These are phyloP conservation scores for Speoplatyrhinus poulsoni DNA, from an alignment of 2,113 vertebrate species.

Conservation along the genomic window DNA sequence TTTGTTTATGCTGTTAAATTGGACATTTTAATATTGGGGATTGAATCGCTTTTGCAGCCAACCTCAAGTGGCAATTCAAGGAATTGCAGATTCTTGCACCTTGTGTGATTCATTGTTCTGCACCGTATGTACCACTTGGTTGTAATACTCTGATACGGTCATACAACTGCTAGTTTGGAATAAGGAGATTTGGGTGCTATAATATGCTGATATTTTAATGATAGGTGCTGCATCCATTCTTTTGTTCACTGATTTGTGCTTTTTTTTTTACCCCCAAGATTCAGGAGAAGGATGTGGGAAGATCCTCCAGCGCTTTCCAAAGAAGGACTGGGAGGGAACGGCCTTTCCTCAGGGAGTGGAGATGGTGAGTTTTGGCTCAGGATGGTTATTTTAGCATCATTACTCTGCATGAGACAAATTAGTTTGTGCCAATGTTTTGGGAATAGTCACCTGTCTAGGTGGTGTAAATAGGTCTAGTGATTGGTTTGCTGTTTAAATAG, in stretches of 20 bases:
- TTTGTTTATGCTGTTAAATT: no score
- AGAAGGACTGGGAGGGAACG: conserved; percentile 95
- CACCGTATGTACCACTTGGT: neutral
- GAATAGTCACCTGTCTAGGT: no score
- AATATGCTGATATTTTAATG: neutral
- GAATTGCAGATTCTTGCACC: no score
- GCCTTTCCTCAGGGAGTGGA: conserved; percentile 98
- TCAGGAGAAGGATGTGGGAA: conserved; percentile 92
- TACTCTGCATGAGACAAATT: neutral
- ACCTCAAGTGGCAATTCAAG: no score
- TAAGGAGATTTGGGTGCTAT: neutral
- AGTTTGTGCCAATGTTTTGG: no score
- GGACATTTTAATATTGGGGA: no score
- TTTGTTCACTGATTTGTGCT: conserved; percentile 10
- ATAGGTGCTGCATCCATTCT: neutral
- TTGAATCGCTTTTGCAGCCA: no score
- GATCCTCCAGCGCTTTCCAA: conserved; percentile 96
- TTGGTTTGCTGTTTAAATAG: no score
- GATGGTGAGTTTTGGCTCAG: conserved; percentile 83
- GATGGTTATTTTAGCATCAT: neutral
- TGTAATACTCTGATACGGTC: neutral
- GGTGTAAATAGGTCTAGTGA: no score
- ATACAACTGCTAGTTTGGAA: neutral
- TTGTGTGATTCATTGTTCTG: no score
- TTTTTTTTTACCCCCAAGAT: conserved; percentile 69